These are phyloP conservation scores for Frankliniella fusca DNA, from an alignment of 2,888 invertebrate genomes.

Conservation along the genomic window DNA sequence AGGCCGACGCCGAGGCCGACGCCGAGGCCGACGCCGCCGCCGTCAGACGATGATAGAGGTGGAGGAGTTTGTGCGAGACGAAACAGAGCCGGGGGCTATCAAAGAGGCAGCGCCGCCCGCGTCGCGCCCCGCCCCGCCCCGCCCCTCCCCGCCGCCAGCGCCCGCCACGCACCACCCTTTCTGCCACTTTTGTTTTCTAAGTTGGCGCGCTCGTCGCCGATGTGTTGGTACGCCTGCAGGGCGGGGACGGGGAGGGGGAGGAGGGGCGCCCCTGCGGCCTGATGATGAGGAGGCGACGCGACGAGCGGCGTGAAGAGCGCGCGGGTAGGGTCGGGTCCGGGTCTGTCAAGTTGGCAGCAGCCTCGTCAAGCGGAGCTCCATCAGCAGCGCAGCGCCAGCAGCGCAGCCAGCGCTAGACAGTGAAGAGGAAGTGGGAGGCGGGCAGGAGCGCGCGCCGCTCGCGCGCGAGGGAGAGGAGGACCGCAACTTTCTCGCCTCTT, in stretches of 20 bases:
- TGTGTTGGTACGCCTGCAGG: not conserved
- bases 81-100: too few relatives aligned
- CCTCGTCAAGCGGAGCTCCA: not conserved
- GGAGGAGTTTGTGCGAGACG: too few relatives aligned
- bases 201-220: not conserved
- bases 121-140: not conserved
- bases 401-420: too few relatives aligned
- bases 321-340: not conserved
- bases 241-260: too few relatives aligned
- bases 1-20: too few relatives aligned
- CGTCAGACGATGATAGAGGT: too few relatives aligned
- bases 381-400: slow-evolving; percentile 1
- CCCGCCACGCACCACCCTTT: not conserved
- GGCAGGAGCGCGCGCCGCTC: not conserved
- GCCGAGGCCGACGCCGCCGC: too few relatives aligned
- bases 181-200: not conserved
- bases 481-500: too few relatives aligned
- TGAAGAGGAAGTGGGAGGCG: not conserved
- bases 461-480: not conserved
- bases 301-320: too few relatives aligned
- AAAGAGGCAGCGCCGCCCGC: not conserved
- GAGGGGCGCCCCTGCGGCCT: not conserved
- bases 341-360: slow-evolving; percentile 20
- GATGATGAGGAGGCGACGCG: not conserved
- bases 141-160: not conserved